Percentiles rank a stretch among this genome's conserved stretches.
These are phyloP conservation scores for Microplitis demolitor DNA, from an alignment of 1,140 invertebrate species.

Conservation along the genomic window DNA sequence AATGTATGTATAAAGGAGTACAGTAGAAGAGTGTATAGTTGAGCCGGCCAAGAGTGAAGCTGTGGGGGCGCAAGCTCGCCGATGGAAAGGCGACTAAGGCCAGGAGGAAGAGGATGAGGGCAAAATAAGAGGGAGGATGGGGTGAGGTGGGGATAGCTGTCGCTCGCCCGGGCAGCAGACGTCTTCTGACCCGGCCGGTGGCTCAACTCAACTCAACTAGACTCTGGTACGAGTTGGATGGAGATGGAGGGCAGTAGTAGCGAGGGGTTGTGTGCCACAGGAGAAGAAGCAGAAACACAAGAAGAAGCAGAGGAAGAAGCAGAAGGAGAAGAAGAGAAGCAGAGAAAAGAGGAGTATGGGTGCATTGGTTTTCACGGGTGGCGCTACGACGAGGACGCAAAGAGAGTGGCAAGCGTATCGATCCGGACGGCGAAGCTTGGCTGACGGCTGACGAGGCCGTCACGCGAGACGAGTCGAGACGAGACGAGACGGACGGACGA, in stretches of 20 bases:
- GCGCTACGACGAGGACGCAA: conserved; percentile 37
- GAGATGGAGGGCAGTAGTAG: conserved; percentile 39
- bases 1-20: background rate
- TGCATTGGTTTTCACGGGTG: conserved; percentile 45
- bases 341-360: conserved; percentile 36
- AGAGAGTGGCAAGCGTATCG: conserved; percentile 56
- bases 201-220: conserved; percentile 52
- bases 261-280: background rate
- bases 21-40: background rate
- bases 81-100: conserved; percentile 34
- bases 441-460: conserved; percentile 62
- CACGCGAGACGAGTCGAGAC: conserved; percentile 61
- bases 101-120: conserved; percentile 25
- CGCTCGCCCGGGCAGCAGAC: conserved; percentile 61
- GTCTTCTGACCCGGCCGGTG: conserved; percentile 62
- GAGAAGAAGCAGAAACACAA: conserved; percentile 14
- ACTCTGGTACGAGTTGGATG: background rate
- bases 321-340: conserved; percentile 24
- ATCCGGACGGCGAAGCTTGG: conserved; percentile 54
- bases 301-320: conserved; percentile 3
- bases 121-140: conserved; percentile 41
- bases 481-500: conserved; percentile 47
- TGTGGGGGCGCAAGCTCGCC: conserved; percentile 29
- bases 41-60: conserved; percentile 24
- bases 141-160: conserved; percentile 54